Evolutionary conservation across 2,113 vertebrate genomes (phyloP).

Genomic region (Cheirogaleus medius): DNA sequence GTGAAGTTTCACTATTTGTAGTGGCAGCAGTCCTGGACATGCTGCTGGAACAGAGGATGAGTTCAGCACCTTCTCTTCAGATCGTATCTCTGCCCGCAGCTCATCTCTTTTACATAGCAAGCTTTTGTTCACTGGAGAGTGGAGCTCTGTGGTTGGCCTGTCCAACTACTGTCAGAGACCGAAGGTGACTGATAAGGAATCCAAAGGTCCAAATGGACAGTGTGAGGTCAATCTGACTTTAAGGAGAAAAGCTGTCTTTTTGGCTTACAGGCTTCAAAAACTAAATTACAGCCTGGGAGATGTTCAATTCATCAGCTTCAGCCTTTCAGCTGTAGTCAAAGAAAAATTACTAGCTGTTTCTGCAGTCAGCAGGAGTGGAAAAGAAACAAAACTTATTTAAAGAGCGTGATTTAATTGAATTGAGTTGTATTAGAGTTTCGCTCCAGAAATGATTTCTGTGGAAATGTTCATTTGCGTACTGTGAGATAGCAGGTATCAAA

Average conservation of each 20-base stretch:
- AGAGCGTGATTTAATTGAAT: conserved; percentile 48
- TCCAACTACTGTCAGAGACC: conserved; percentile 2
- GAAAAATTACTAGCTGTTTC: conserved; percentile 32
- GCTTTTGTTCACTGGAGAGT: conserved; percentile 58
- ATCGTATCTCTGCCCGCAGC: conserved; percentile 21
- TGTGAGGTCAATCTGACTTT: conserved; percentile 11
- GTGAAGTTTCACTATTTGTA: conserved; percentile 59
- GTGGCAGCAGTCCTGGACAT: conserved; percentile 47
- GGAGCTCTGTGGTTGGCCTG: conserved; percentile 9
- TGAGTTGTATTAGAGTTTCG: neutral
- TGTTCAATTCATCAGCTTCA: conserved; percentile 26
- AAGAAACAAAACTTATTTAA: conserved; percentile 58
- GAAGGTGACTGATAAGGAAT: conserved; percentile 35
- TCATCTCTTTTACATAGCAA: conserved; percentile 62
- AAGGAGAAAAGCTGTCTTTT: neutral
- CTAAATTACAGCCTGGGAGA: conserved; percentile 39
- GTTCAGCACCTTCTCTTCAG: conserved; percentile 53
- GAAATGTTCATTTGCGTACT: conserved; percentile 32
- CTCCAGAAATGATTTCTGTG: conserved; percentile 45
- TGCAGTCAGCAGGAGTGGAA: conserved; percentile 15
- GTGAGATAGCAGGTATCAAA: conserved; percentile 65
- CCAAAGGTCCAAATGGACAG: conserved; percentile 2
- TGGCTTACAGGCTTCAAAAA: neutral
- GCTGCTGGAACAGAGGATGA: conserved; percentile 51
- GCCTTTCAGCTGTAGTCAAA: neutral